Evolutionary conservation across 37 sponge, comb jelly and placozoan species (phyloP), one percentile per base, ranked within the genome.

Genomic region (Geodia barretti): DNA sequence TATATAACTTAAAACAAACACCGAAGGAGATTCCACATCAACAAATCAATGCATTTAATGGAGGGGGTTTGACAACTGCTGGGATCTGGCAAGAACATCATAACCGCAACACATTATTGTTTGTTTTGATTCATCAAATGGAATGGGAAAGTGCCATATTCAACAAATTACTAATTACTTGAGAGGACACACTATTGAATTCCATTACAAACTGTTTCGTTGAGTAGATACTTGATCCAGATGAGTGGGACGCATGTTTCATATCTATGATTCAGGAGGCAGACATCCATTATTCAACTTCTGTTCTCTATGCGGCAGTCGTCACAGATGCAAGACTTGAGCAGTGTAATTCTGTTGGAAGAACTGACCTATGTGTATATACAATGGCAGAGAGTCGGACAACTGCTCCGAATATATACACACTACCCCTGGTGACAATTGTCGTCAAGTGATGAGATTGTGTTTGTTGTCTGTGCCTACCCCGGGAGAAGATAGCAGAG

Each of bases 181-280:
- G 68, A 75, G 0, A 75, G 75, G 28, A 40, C 68, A 39, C 70
- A 36, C 1, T 30, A 84, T 1, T 14, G 31, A 2, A n/a, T n/a
- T 77, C 76, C 14, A 63, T 70, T 39, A 39, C 69, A 1, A 68
- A 79, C 69, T 92, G 92, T 39, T 87, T 87, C 41, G 60, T 92
- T 25, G 54, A 64, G 2, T 54, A 82, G 74, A 26, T 26, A 21
- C 0, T 64, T 4, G 7, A 20, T 11, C 73, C 84, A 1, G 34
- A 75, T 37, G 40, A 84, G 24, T 82, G 84, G 83, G 58, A 70
- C 30, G 63, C 79, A 26, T 35, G 25, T 1, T 75, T 91, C 28
- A 2, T 20, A 11, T 92, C 41, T 14, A 36, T 25, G 84, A 77
- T 29, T 17, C 31, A 2, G 60, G 54, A 4, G 74, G 68, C 19